A percentile compares a stretch with the other conserved stretches of the same genome.
Evolutionary conservation across 2,888 invertebrate species (phyloP).

Genomic region (Aplocera efformata): DNA sequence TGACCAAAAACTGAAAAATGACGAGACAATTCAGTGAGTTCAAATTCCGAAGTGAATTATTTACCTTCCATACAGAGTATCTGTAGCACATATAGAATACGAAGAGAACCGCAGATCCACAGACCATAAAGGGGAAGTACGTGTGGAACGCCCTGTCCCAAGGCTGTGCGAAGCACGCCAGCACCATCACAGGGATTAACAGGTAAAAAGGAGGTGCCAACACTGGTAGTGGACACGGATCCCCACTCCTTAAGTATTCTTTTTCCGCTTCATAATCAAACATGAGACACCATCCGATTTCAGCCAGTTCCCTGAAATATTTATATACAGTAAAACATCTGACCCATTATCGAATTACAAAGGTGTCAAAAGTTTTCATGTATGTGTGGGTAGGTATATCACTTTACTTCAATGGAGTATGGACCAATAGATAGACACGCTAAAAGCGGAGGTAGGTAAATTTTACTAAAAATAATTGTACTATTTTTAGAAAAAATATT

Average conservation of each 20-base stretch:
- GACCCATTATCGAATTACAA: too few species aligned
- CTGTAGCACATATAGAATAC: conserved; percentile 56
- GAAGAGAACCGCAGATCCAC: conserved; percentile 60
- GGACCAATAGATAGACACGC: too few species aligned
- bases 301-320: conserved; percentile 60
- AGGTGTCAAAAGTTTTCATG: too few species aligned
- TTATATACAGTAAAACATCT: neutral
- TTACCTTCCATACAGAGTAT: conserved; percentile 60
- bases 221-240: conserved; percentile 59
- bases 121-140: conserved; percentile 56
- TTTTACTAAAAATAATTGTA: too few species aligned
- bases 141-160: conserved; percentile 38
- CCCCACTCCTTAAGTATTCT: conserved; percentile 52
- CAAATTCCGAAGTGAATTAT: too few species aligned
- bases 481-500: too few species aligned
- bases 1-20: too few species aligned
- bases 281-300: conserved; percentile 64
- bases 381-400: too few species aligned
- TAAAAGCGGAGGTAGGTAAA: too few species aligned
- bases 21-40: too few species aligned
- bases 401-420: too few species aligned
- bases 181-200: conserved; percentile 61
- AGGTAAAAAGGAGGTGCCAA: conserved; percentile 66
- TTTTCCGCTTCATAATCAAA: conserved; percentile 63
- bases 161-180: conserved; percentile 60